A percentile compares a stretch with the other conserved stretches of the same genome.
These are phyloP conservation scores for Otolemur garnettii DNA, from an alignment of 2,113 vertebrate genomes.

Conservation along the genomic window DNA sequence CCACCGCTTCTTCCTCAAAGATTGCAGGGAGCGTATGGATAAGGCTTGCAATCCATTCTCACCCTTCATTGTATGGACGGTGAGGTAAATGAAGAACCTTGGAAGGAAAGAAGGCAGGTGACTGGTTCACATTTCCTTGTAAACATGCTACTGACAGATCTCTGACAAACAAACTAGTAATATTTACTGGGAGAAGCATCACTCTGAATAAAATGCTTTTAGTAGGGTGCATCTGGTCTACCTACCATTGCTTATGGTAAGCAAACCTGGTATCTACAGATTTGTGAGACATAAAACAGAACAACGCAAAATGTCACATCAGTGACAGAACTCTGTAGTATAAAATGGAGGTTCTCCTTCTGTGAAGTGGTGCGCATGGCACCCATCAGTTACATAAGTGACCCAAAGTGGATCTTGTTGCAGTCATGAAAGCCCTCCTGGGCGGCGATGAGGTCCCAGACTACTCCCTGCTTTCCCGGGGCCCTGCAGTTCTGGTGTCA, in stretches of 20 bases:
- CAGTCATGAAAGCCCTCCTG: background rate
- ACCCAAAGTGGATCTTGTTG: background rate
- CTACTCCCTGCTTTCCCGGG: background rate
- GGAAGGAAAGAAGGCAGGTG: background rate
- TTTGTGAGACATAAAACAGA: slow-evolving; percentile 1
- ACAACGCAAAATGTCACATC: background rate
- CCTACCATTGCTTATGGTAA: background rate
- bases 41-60: background rate
- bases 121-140: background rate
- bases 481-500: background rate
- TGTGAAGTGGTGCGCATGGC: background rate
- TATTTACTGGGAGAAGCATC: background rate
- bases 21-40: background rate
- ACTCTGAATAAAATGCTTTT: background rate
- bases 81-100: background rate
- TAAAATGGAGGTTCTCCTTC: background rate
- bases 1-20: slow-evolving; percentile 19
- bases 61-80: background rate
- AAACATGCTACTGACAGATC: background rate
- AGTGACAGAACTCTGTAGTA: background rate
- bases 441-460: background rate
- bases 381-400: background rate
- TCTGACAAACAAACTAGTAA: background rate
- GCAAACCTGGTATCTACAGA: background rate
- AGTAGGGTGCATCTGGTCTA: background rate